Evolutionary conservation across 1,140 invertebrate genomes (phyloP).

Genomic region (Artemia franciscana): DNA sequence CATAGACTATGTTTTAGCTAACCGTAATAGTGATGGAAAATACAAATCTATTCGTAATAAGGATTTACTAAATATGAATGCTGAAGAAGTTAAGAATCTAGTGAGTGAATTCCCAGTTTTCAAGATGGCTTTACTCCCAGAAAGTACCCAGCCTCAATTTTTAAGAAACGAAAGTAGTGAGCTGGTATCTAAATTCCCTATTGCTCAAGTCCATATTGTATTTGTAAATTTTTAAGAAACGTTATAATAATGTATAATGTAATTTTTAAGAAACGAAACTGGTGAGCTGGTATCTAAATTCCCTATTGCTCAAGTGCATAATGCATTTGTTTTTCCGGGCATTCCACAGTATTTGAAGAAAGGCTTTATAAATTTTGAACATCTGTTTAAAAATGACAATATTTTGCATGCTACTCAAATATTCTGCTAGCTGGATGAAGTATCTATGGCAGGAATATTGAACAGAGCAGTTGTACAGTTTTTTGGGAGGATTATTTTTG

Average conservation of each 20-base stretch:
- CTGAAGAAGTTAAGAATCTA: neutral
- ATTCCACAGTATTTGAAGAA: constrained; percentile 37
- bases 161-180: constrained; percentile 10
- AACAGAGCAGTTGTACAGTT: constrained; percentile 27
- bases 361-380: constrained; percentile 25
- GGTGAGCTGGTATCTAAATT: constrained; percentile 17
- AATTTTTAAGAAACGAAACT: constrained; percentile 12
- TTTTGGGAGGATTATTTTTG: constrained; percentile 30
- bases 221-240: too few species aligned
- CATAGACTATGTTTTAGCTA: constrained; percentile 15
- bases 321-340: constrained; percentile 56
- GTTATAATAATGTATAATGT: too few species aligned
- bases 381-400: constrained; percentile 13
- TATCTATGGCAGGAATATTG: constrained; percentile 27
- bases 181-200: constrained; percentile 26
- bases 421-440: constrained; percentile 31
- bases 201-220: constrained; percentile 42
- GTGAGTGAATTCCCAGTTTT: constrained; percentile 11
- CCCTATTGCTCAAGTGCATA: constrained; percentile 39
- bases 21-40: neutral
- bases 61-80: neutral
- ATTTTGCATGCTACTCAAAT: constrained; percentile 14
- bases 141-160: constrained; percentile 14
- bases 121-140: constrained; percentile 27
- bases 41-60: neutral